Conservation (phyloP, 2,113 vertebrate genomes). For the Dromas ardeola region DNA sequence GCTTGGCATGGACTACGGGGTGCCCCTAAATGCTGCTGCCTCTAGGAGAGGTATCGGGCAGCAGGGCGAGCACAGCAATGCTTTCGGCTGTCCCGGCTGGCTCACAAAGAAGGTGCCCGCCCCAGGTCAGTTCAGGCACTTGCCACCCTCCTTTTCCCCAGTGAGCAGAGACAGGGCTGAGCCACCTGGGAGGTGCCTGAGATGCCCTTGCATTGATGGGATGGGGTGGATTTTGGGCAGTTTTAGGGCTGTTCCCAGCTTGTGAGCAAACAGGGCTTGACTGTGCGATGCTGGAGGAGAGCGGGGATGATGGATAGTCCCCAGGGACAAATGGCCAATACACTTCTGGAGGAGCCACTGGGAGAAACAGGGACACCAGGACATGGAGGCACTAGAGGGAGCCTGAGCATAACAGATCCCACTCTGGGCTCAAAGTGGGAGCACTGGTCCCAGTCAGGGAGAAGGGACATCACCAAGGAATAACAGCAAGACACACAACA, state of each 20-base stretch:
- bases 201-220: background rate
- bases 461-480: background rate
- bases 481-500: background rate
- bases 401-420: conserved; percentile 18
- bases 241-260: background rate
- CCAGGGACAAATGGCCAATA: background rate
- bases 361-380: background rate
- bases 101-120: background rate
- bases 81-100: background rate
- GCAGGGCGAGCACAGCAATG: accelerated
- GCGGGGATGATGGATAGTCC: background rate
- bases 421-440: background rate
- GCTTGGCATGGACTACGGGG: background rate
- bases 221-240: background rate
- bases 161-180: background rate
- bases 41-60: accelerated
- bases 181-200: background rate
- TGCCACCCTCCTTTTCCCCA: background rate
- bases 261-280: background rate
- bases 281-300: background rate
- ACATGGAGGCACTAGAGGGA: conserved; percentile 47
- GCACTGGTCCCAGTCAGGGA: background rate
- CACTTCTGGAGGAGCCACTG: background rate
- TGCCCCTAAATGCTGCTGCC: background rate
- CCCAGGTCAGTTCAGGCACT: background rate